These are phyloP conservation scores for Probaryconus sp. DNA, from an alignment of 1,140 invertebrate genomes.

Conservation along the genomic window DNA sequence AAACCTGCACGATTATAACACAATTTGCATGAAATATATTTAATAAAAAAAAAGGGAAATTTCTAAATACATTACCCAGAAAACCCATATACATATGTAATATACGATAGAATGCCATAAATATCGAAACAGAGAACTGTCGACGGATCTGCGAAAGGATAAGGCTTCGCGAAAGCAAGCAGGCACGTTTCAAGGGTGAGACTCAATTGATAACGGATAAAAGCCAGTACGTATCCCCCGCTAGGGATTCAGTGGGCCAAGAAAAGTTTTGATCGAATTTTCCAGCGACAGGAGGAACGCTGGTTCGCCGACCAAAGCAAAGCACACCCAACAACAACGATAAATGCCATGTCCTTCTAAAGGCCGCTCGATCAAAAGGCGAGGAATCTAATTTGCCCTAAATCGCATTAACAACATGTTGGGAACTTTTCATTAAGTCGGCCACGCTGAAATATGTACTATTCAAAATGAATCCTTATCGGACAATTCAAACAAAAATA, in stretches of 20 bases:
- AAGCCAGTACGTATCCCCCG: conserved; percentile 59
- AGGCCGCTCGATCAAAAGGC: conserved; percentile 59
- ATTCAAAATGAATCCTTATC: conserved; percentile 40
- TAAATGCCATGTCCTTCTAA: conserved; percentile 55
- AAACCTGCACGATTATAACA: too few relatives aligned
- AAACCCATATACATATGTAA: conserved; percentile 27
- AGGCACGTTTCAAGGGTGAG: conserved; percentile 54
- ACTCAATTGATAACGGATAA: conserved; percentile 65
- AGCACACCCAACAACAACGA: conserved; percentile 50
- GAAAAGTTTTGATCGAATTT: conserved; percentile 66
- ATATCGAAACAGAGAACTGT: conserved; percentile 62
- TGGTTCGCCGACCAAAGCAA: conserved; percentile 35
- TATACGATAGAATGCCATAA: conserved; percentile 52
- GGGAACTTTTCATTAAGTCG: conserved; percentile 51
- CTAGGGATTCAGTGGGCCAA: conserved; percentile 60
- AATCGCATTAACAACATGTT: conserved; percentile 62
- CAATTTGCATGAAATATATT: too few relatives aligned
- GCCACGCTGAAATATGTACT: conserved; percentile 7
- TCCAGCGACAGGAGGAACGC: conserved; percentile 41
- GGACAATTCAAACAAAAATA: conserved; percentile 41
- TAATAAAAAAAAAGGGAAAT: too few relatives aligned
- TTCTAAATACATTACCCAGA: background rate
- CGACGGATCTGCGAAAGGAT: conserved; percentile 62
- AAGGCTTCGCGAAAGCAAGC: conserved; percentile 58
- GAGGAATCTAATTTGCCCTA: conserved; percentile 62